Conservation (phyloP, 2,797 vertebrate genomes). For the Peromyscus attwateri region DNA sequence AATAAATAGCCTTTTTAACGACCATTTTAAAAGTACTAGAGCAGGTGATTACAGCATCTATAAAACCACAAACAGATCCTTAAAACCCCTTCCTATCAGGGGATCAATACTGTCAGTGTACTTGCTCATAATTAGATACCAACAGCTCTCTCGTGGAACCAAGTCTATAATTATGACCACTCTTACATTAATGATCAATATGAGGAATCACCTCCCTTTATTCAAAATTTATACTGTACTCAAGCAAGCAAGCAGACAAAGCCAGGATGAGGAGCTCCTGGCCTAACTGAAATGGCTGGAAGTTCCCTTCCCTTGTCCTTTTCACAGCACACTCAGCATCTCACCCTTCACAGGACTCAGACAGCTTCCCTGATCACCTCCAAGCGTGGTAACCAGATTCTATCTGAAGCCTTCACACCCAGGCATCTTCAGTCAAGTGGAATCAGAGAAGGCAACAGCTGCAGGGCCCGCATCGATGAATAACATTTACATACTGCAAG, state of each 20-base stretch:
- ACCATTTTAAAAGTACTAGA: not conserved
- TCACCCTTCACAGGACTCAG: not conserved
- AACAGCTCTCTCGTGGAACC: not conserved
- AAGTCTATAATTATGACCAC: not conserved
- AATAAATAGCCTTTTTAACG: conserved; percentile 49
- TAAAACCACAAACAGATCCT: not conserved
- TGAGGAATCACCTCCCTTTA: conserved; percentile 16
- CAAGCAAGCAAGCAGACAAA: not conserved
- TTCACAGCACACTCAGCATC: not conserved
- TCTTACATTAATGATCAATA: conserved; percentile 4
- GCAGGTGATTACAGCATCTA: conserved; percentile 1
- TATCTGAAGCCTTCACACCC: conserved; percentile 7
- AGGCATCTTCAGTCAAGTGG: conserved; percentile 57
- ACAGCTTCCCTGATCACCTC: not conserved
- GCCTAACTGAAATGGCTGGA: not conserved
- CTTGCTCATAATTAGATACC: conserved; percentile 6
- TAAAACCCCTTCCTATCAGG: conserved; percentile 33
- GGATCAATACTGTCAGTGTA: conserved; percentile 10
- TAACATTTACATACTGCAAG: conserved; percentile 52
- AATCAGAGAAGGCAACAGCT: conserved; percentile 71
- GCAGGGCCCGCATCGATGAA: conserved; percentile 34
- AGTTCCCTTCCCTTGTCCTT: not conserved
- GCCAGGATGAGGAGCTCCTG: not conserved
- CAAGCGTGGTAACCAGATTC: not conserved
- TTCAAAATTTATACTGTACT: conserved; percentile 25